Percentiles rank a stretch among this genome's conserved stretches.
Evolutionary conservation across 1,140 invertebrate species (phyloP).

Genomic region (Pectinophora gossypiella): DNA sequence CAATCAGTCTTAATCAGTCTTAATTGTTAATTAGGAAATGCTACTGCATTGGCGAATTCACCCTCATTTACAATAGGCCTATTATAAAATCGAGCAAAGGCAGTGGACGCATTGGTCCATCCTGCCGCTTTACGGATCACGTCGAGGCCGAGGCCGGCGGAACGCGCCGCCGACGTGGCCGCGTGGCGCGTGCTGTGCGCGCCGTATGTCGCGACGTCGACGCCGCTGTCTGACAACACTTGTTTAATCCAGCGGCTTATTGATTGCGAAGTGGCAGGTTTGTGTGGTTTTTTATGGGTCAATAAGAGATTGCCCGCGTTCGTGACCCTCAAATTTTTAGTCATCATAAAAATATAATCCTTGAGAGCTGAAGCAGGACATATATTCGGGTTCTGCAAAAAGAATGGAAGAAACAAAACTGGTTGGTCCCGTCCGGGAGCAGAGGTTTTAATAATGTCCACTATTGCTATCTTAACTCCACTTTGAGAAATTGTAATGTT

Average conservation of each 20-base stretch:
- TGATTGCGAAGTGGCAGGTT: constrained; percentile 16
- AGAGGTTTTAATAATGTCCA: constrained; percentile 7
- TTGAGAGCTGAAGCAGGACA: neutral
- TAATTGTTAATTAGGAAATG: neutral
- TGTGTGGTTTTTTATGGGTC: constrained; percentile 19
- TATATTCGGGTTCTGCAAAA: neutral
- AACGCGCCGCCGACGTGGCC: constrained; percentile 19
- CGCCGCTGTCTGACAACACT: constrained; percentile 7
- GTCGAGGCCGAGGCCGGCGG: constrained; percentile 20
- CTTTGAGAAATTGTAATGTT: constrained; percentile 3
- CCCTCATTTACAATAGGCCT: constrained; percentile 16
- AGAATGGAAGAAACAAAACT: neutral
- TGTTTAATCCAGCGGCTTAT: constrained; percentile 26
- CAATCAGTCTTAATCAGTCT: neutral
- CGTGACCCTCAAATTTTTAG: constrained; percentile 14
- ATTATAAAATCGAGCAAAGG: constrained; percentile 33
- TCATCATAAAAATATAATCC: constrained; percentile 4
- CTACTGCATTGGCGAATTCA: neutral
- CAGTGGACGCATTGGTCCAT: constrained; percentile 25
- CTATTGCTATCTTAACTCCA: neutral
- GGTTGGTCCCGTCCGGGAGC: neutral
- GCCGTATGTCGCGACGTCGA: constrained; percentile 16
- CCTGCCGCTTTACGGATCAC: constrained; percentile 26
- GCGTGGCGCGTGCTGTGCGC: constrained; percentile 22
- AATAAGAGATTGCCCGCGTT: constrained; percentile 8